phyloP scores from a whole-genome alignment of 2,797 vertebrate species.

The Cygnus olor region DNA sequence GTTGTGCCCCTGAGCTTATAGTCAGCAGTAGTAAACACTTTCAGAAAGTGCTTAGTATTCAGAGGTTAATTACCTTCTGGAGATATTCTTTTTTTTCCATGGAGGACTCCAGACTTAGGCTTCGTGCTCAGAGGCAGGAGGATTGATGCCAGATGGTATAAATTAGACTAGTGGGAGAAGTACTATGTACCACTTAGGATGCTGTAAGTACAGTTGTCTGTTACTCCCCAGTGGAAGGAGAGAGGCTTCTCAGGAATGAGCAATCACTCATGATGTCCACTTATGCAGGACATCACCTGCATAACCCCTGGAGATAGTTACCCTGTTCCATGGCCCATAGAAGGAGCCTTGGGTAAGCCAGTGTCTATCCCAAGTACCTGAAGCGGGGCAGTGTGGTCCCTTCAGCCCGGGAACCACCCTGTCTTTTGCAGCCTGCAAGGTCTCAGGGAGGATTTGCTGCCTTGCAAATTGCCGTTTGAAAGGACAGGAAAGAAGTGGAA shows the following conservation, averaged over 20 bases:
- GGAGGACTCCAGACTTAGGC: neutral
- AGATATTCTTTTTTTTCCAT: neutral
- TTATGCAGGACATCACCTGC: neutral
- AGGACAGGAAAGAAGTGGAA: neutral
- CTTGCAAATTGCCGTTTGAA: neutral
- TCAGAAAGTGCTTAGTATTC: neutral
- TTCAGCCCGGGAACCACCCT: neutral
- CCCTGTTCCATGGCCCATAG: neutral
- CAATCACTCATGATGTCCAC: neutral
- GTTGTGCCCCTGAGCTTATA: neutral
- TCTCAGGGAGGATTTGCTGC: neutral
- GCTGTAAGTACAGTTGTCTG: neutral
- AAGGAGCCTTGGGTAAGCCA: neutral
- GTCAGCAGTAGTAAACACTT: neutral
- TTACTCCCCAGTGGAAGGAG: neutral
- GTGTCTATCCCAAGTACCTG: neutral
- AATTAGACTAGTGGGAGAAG: neutral
- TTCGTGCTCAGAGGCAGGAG: neutral
- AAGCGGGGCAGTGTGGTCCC: neutral
- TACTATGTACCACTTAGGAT: neutral
- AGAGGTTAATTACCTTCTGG: neutral
- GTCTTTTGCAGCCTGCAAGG: neutral
- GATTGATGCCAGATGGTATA: neutral
- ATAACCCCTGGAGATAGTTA: neutral
- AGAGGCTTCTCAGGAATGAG: neutral